phyloP scores from a whole-genome alignment of 2,888 invertebrate genomes.

The Sisyra nigra region DNA sequence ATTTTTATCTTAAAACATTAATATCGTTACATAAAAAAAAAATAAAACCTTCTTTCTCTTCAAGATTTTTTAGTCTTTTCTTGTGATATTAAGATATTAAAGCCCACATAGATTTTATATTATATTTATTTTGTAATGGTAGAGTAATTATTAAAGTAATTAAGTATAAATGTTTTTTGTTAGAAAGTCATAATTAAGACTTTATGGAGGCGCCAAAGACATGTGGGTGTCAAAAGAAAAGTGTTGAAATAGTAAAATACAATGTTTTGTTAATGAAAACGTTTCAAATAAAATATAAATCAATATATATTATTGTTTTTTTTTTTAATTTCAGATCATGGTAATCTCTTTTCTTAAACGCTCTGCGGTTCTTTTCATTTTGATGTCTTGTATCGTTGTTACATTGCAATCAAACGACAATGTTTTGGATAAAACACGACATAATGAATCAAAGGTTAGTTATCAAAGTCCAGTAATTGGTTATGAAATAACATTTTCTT shows the following conservation, averaged over 20 bases:
- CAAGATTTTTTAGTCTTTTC: too few relatives aligned
- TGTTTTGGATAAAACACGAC: background rate
- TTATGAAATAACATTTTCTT: background rate
- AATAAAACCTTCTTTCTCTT: too few relatives aligned
- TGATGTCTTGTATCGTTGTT: slow-evolving; percentile 4
- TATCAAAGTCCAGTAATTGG: background rate
- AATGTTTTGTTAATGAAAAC: background rate
- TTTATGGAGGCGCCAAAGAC: too few relatives aligned
- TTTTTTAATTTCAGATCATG: slow-evolving; percentile 6
- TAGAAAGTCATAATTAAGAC: too few relatives aligned
- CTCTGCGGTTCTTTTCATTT: slow-evolving; percentile 3
- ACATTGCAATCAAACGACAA: slow-evolving; percentile 5
- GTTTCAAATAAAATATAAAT: background rate
- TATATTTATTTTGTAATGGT: too few relatives aligned
- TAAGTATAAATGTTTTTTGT: too few relatives aligned
- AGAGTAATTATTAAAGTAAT: too few relatives aligned
- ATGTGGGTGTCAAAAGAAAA: background rate
- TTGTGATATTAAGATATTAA: too few relatives aligned
- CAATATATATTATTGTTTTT: background rate
- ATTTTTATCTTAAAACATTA: too few relatives aligned
- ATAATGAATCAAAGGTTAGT: background rate
- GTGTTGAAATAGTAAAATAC: background rate
- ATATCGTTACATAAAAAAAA: too few relatives aligned
- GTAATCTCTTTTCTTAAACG: slow-evolving; percentile 1
- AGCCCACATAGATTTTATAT: too few relatives aligned